Conservation (phyloP, 1,140 invertebrate genomes). For the Bombyx mori region ASM3026992v2 NC_085118.1:3996501-3997000, state of each 20-base stretch:
- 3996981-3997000: too few species aligned
- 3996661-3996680: constrained; percentile 8
- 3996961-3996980: too few species aligned
- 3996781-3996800: constrained; percentile 41
- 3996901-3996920: too few species aligned
- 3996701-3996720: constrained; percentile 63
- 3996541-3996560: too few species aligned
- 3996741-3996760: constrained; percentile 61
- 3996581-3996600: not conserved
- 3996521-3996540: too few species aligned
- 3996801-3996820: constrained; percentile 26
- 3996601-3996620: constrained; percentile 4
- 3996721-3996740: constrained; percentile 50
- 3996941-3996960: too few species aligned
- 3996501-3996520: too few species aligned
- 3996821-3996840: constrained; percentile 55
- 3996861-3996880: constrained; percentile 27
- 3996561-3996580: too few species aligned
- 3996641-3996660: constrained; percentile 4
- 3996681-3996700: constrained; percentile 24
- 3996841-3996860: constrained; percentile 41
- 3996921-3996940: too few species aligned
- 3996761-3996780: constrained; percentile 66
- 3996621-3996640: constrained; percentile 20
- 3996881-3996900: too few species aligned